Percentiles rank a stretch among this genome's conserved stretches.
phyloP scores from a whole-genome alignment of 2,888 invertebrate genomes.

The Dysmachus trigonus region DNA sequence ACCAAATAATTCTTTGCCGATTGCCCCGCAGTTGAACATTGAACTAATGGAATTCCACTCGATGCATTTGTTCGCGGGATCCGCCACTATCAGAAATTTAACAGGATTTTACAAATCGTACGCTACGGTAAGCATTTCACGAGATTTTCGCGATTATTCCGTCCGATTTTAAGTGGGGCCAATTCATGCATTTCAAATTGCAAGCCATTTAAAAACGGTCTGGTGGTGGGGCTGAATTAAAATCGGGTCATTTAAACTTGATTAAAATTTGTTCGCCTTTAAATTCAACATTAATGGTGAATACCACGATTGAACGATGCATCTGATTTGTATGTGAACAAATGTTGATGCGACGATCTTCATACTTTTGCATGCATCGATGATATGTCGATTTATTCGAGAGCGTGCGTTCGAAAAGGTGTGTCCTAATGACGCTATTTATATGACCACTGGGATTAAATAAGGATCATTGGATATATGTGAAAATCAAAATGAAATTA shows the following conservation, averaged over 20 bases:
- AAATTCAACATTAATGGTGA: neutral
- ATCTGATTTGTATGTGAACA: neutral
- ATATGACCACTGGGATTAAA: neutral
- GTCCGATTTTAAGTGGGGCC: neutral
- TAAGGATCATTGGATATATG: neutral
- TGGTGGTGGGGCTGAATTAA: neutral
- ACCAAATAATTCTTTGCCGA: conserved; percentile 2
- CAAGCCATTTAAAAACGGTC: neutral
- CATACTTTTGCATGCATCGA: neutral
- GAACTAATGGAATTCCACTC: neutral
- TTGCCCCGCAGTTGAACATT: neutral
- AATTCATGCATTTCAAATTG: conserved; percentile 9
- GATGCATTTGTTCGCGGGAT: neutral
- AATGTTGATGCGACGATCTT: neutral
- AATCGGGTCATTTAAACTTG: neutral
- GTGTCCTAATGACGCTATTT: neutral
- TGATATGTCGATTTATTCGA: neutral
- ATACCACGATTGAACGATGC: neutral
- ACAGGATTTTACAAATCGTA: conserved; percentile 17
- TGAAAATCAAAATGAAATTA: neutral
- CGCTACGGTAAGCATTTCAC: neutral
- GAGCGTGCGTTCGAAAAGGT: neutral
- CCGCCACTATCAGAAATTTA: neutral
- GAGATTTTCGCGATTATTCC: neutral
- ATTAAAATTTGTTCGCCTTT: neutral